Conservation (phyloP, 2,797 vertebrate genomes). For the Liasis olivaceus region DNA sequence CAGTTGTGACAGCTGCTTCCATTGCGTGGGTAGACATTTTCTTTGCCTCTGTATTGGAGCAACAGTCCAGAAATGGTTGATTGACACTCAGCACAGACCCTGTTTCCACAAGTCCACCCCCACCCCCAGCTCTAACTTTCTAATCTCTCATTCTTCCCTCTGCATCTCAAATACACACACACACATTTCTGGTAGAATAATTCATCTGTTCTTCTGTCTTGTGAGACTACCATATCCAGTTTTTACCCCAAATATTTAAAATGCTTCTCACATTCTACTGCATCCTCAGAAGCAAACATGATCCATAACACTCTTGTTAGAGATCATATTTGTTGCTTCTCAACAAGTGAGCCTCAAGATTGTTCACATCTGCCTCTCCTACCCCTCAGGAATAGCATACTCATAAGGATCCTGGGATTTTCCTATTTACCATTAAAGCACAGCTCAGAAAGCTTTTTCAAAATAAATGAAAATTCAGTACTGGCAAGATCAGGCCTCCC, state of each 20-base stretch:
- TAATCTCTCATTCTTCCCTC: too few species aligned
- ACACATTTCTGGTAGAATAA: not conserved
- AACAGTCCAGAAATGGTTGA: not conserved
- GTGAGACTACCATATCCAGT: not conserved
- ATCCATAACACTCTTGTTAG: not conserved
- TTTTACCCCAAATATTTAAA: not conserved
- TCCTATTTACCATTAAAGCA: not conserved
- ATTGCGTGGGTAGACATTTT: not conserved
- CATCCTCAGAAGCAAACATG: not conserved
- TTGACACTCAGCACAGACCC: not conserved
- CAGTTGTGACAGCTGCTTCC: not conserved
- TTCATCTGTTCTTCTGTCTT: not conserved
- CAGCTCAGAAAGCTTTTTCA: not conserved
- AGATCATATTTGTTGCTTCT: not conserved
- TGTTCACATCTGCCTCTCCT: not conserved
- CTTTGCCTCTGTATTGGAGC: not conserved
- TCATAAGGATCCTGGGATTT: not conserved
- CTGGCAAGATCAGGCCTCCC: not conserved
- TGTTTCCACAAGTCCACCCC: not conserved
- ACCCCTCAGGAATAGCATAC: not conserved
- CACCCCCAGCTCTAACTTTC: not conserved
- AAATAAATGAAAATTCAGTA: not conserved
- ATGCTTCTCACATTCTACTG: not conserved
- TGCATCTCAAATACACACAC: not conserved
- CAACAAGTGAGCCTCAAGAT: too few species aligned